Conservation (phyloP, 2,113 vertebrate genomes). For the Progne subis region DNA sequence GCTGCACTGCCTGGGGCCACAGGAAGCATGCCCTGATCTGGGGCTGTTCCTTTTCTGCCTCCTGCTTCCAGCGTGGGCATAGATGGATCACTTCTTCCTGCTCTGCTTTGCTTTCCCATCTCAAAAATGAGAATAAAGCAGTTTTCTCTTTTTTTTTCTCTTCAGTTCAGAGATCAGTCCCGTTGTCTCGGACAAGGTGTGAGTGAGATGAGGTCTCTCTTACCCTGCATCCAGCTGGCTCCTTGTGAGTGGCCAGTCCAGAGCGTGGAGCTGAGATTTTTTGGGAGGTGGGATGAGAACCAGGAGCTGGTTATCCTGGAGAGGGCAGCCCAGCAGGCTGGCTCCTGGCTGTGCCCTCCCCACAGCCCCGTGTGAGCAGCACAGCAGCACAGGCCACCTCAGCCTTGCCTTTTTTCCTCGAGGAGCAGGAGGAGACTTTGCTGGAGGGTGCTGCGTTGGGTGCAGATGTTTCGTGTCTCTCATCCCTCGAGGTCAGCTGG, state of each 20-base stretch:
- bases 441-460: neutral
- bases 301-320: neutral
- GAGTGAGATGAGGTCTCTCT: neutral
- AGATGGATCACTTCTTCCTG: neutral
- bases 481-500: neutral
- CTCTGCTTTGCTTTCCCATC: neutral
- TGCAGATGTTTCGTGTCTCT: slow-evolving; percentile 50
- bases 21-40: neutral
- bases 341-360: neutral
- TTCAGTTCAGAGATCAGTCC: neutral
- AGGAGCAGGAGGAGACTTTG: neutral
- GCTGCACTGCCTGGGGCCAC: neutral
- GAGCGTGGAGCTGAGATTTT: neutral
- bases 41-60: neutral
- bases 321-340: neutral
- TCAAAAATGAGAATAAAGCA: neutral
- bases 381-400: neutral
- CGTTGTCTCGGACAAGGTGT: neutral
- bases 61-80: neutral
- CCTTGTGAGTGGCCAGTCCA: neutral
- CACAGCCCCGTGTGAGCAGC: neutral
- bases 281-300: neutral
- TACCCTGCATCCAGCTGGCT: neutral
- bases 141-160: no score
- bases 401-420: neutral